Conservation (phyloP, 2,113 vertebrate genomes). For the Datnioides undecimradiatus region DNA sequence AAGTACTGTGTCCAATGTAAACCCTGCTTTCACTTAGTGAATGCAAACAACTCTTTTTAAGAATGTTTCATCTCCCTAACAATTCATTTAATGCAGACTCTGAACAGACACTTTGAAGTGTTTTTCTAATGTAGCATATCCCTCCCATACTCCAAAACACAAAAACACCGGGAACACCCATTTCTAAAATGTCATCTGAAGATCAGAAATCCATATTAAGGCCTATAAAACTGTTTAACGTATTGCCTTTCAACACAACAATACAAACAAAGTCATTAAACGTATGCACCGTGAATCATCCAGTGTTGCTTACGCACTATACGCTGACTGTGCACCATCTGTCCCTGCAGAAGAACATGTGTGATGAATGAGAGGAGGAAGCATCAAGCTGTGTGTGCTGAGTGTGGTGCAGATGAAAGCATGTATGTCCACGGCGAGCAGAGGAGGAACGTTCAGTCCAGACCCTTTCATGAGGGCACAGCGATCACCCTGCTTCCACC, state of each 20-base stretch:
- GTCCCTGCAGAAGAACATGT: constrained; percentile 29
- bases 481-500: not conserved
- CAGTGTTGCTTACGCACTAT: not conserved
- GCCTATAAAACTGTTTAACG: not conserved
- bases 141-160: not conserved
- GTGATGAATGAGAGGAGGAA: constrained; percentile 30
- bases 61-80: constrained; percentile 30
- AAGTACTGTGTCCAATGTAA: constrained; percentile 46
- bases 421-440: constrained; percentile 2
- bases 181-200: constrained; percentile 11
- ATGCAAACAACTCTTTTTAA: constrained; percentile 17
- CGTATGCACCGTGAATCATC: not conserved
- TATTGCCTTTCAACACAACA: not conserved
- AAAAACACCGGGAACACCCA: constrained; percentile 1
- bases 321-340: not conserved
- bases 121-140: constrained; percentile 3
- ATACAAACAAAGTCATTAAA: not conserved
- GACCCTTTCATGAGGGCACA: not conserved
- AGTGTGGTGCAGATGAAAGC: constrained; percentile 25
- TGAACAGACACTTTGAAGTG: constrained; percentile 37
- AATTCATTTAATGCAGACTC: constrained; percentile 38
- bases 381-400: not conserved
- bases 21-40: constrained; percentile 49
- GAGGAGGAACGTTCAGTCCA: constrained; percentile 23
- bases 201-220: not conserved